Percentiles rank a stretch among this genome's conserved stretches.
phyloP scores from a whole-genome alignment of 2,797 vertebrate genomes.

The Morelia viridis region DNA sequence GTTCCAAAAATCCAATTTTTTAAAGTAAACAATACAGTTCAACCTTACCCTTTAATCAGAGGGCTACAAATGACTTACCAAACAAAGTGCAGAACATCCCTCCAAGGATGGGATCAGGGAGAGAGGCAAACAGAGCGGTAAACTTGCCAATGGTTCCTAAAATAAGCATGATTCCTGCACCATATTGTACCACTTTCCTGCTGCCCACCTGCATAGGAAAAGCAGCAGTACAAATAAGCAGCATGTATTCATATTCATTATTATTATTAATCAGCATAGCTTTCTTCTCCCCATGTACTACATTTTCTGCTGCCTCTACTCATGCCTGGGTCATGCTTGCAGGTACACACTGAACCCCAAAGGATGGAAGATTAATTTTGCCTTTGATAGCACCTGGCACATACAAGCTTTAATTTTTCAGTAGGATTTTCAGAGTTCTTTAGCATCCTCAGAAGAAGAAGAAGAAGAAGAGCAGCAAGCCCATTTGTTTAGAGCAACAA shows the following conservation, averaged over 20 bases:
- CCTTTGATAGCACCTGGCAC: background rate
- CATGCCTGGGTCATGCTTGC: background rate
- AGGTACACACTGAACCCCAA: background rate
- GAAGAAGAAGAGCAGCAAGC: background rate
- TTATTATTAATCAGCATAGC: background rate
- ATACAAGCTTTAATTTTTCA: background rate
- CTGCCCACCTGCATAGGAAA: slow-evolving; percentile 85
- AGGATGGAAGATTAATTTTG: background rate
- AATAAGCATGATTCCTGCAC: slow-evolving; percentile 90
- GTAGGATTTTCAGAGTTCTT: background rate
- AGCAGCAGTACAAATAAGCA: accelerated
- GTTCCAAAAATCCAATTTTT: background rate
- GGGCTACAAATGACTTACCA: slow-evolving; percentile 72
- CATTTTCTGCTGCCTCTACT: background rate
- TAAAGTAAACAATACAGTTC: background rate
- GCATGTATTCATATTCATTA: background rate
- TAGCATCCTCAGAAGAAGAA: background rate
- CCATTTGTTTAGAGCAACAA: background rate
- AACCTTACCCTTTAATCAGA: background rate
- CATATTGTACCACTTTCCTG: slow-evolving; percentile 92
- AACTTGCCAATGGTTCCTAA: slow-evolving; percentile 93
- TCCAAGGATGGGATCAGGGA: slow-evolving; percentile 93
- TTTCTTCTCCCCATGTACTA: background rate
- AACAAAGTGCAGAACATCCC: slow-evolving; percentile 98
- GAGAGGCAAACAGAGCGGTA: slow-evolving; percentile 91